Evolutionary conservation across 30 jellyfish, hydroid and myxozoan species (phyloP), one percentile per base, ranked within the genome.

Genomic region (Aurelia aurita complex sp. Pacific): DNA sequence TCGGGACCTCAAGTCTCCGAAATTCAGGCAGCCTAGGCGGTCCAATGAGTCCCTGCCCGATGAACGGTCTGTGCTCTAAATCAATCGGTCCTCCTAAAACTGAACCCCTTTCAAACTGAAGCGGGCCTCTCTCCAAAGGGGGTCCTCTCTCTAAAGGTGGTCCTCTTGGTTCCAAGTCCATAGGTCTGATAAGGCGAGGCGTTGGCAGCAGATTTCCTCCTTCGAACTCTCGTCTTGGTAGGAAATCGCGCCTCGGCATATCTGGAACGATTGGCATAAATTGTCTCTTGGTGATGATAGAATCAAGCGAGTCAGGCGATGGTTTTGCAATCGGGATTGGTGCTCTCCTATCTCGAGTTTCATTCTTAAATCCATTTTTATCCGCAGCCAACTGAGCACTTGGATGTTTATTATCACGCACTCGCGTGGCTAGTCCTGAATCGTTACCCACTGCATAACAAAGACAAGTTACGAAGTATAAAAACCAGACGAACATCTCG

Each of bases 181-280:
- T 46, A 17, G 92, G 92, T 55, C 92, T 42, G 61, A 82, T 82
- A 60, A 82, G 59, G 16, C 92, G 92, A 10, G 92, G 92, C 43
- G 92, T 82, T 36, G 92, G 92, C 19, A 82, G 73, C 80, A 82
- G 66, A 40, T 70, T 73, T 12, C 69, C 85, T 23, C 67, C 79
- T 71, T 82, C 92, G 32, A 80, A 80, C 74, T 80, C 90, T 53
- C 82, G 68, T 32, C 92, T 65, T 29, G 85, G 85, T 66, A 64
- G 67, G 43, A 82, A 82, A 13, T 70, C 92, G 3, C 73, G 84
- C 53, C 80, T 73, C 2, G 85, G 76, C 53, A 82, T 16, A 13
- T 82, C 92, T 16, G 92, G 92, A 6, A 62, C 80, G 46, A 82
- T 64, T 9, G 92, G 92, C 92, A 82, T 50, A 71, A 82, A 82